Evolutionary conservation across 2,888 invertebrate species (phyloP), one percentile per base, ranked within the genome.

Genomic region (Cosmopolites sordidus): DNA sequence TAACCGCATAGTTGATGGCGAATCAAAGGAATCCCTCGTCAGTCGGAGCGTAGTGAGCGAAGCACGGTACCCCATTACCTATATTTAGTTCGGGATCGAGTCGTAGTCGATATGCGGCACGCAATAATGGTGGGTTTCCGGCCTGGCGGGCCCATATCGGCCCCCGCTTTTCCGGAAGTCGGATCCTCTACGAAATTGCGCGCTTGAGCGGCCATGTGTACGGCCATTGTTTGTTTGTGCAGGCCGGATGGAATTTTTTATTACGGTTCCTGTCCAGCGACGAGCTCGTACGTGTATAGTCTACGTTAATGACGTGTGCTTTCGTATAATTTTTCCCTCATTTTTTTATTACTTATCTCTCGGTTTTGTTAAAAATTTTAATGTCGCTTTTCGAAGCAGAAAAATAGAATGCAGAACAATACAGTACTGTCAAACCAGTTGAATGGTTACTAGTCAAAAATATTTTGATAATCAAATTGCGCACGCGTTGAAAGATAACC

Each of bases 201-300:
- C 58, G 58, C 58, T 54, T 58, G 58, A 48, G 48, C 58, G 58
- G 17, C 48, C 58, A 58, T 58, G 58, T 58, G 58, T 55, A 48
- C 51, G 57, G 54, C 51, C 51, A 58, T 58, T 58, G 54, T 54
- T 52, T 57, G 48, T 50, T 48, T 55, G 48, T 51, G 50, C 27
- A 17, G 48, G 47, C 57, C 57, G 58, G 58, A 58, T 58, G 58
- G 58, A 58, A 56, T 54, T 54, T 58, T 58, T 58, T 58, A 58
- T 54, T 55, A 54, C 51, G 51, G 58, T 58, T 58, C 58, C 58
- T 58, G 58, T 55, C 52, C 58, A 58, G 54, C 51, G 58, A 55
- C 51, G 58, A 58, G 51, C 53, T 47, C 57, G 33, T 40, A 40
- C 14, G 4, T 56, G 55, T 42, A 55, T 43, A 41, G 16, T 22